Conservation (phyloP, 1,140 invertebrate species). For the Listronotus bonariensis region DNA sequence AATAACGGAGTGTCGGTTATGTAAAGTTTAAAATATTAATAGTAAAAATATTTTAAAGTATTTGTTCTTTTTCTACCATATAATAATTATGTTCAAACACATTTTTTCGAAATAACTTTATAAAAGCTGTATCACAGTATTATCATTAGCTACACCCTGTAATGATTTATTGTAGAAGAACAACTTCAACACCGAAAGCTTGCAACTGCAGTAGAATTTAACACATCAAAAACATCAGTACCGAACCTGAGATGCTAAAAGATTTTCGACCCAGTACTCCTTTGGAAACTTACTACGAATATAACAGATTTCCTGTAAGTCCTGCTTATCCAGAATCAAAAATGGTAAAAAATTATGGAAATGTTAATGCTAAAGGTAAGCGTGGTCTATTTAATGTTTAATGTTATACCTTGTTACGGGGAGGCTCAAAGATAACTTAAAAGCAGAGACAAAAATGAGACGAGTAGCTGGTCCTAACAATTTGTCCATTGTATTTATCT, state of each 20-base stretch:
- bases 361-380: conserved; percentile 7
- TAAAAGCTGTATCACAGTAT: too few relatives aligned
- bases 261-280: conserved; percentile 47
- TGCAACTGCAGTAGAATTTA: conserved; percentile 4
- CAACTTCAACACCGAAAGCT: conserved; percentile 4
- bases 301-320: conserved; percentile 47
- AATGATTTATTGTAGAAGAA: background rate
- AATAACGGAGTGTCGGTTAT: too few relatives aligned
- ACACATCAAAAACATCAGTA: background rate
- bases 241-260: conserved; percentile 1
- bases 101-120: too few relatives aligned
- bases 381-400: background rate
- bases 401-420: conserved; percentile 14
- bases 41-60: too few relatives aligned
- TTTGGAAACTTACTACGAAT: conserved; percentile 43
- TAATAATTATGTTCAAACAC: too few relatives aligned
- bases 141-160: too few relatives aligned
- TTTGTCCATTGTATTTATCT: too few relatives aligned
- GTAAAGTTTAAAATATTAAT: too few relatives aligned
- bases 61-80: too few relatives aligned
- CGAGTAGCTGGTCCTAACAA: too few relatives aligned
- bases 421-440: too few relatives aligned
- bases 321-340: conserved; percentile 41
- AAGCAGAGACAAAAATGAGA: too few relatives aligned
- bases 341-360: conserved; percentile 14